Conservation (phyloP, 2,797 vertebrate genomes). For the Semaprochilodus insignis region DNA sequence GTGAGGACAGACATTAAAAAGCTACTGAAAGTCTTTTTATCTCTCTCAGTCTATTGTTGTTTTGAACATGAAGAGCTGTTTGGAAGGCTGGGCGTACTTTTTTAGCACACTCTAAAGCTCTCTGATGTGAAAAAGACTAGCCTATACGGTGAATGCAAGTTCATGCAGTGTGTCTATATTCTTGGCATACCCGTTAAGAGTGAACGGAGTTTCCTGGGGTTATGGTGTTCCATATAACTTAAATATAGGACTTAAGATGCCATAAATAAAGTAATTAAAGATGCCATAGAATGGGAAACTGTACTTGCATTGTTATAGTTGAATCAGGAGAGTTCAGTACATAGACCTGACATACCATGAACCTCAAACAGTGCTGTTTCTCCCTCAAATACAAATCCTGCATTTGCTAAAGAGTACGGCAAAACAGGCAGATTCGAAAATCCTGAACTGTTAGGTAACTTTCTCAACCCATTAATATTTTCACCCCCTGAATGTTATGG, state of each 20-base stretch:
- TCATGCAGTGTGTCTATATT: not conserved
- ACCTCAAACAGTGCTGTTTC: no score
- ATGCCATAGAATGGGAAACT: no score
- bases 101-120: not conserved
- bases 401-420: no score
- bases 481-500: no score
- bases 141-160: not conserved
- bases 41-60: not conserved
- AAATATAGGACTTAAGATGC: not conserved
- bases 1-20: slow-evolving; percentile 9
- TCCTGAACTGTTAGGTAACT: no score
- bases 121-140: not conserved
- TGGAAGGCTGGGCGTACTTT: not conserved
- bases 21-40: slow-evolving; percentile 14
- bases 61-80: not conserved
- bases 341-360: no score
- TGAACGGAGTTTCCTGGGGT: not conserved
- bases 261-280: not conserved
- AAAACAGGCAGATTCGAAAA: no score
- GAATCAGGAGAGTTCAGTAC: no score
- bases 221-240: not conserved
- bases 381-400: no score
- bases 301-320: no score
- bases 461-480: no score
- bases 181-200: not conserved